Percentiles rank a stretch among this genome's conserved stretches.
Conservation (phyloP, 2,113 vertebrate species). For the Syrrhaptes paradoxus region DNA sequence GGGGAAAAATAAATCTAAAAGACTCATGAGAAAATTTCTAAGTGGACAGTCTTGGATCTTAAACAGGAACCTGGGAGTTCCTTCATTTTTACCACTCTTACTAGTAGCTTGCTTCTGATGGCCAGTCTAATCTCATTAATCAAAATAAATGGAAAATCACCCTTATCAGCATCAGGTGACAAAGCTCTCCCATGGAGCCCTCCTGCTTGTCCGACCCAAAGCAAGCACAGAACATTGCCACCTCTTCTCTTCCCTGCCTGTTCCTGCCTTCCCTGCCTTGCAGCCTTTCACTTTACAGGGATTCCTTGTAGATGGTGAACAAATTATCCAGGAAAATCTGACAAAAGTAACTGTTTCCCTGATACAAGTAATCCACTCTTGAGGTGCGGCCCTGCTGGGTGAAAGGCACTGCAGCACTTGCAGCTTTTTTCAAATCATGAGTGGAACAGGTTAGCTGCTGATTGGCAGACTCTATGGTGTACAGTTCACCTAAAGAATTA, state of each 20-base stretch:
- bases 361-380: background rate
- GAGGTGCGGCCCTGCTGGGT: conserved; percentile 15
- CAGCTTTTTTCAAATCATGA: background rate
- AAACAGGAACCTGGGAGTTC: background rate
- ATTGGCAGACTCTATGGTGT: background rate
- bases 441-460: background rate
- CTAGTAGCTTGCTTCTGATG: background rate
- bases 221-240: fast-evolving
- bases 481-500: conserved; percentile 48
- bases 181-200: background rate
- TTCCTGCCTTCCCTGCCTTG: background rate
- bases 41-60: background rate
- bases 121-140: background rate
- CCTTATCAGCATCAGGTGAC: background rate
- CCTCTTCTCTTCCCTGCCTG: background rate
- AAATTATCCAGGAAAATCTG: background rate
- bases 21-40: background rate
- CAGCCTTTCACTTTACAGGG: background rate
- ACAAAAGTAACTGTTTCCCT: background rate
- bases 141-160: background rate
- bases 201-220: background rate
- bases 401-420: conserved; percentile 55
- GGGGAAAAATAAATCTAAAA: background rate
- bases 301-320: background rate
- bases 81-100: background rate